Percentiles rank a stretch among this genome's conserved stretches.
Conservation (phyloP, 2,888 invertebrate genomes). For the Bhutanitis thaidina region DNA sequence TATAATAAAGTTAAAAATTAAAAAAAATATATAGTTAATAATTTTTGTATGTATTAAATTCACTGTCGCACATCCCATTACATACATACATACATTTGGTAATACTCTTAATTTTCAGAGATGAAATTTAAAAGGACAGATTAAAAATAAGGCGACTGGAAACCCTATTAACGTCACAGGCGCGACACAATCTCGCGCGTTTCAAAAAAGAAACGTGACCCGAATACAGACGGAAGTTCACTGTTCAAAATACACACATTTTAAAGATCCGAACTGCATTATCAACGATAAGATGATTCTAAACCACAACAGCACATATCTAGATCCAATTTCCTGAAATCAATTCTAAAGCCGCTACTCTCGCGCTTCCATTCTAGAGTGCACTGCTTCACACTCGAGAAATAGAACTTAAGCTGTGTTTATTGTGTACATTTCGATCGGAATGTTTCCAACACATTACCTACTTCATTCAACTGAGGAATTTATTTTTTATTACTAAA, state of each 20-base stretch:
- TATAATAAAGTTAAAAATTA: too few species aligned
- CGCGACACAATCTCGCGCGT: slow-evolving; percentile 42
- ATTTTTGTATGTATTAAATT: too few species aligned
- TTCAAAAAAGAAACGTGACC: slow-evolving; percentile 77
- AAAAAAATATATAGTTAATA: too few species aligned
- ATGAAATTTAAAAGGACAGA: neutral
- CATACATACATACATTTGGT: too few species aligned
- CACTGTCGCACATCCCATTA: too few species aligned
- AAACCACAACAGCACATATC: neutral
- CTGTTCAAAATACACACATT: slow-evolving; percentile 52
- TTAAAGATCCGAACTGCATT: slow-evolving; percentile 52
- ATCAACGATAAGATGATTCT: neutral
- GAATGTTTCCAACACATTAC: slow-evolving; percentile 22
- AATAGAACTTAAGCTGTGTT: slow-evolving; percentile 40
- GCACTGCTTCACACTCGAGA: slow-evolving; percentile 49
- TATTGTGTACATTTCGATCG: slow-evolving; percentile 33
- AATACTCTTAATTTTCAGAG: too few species aligned
- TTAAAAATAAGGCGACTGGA: slow-evolving; percentile 10
- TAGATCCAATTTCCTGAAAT: slow-evolving; percentile 13
- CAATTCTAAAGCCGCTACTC: slow-evolving; percentile 25
- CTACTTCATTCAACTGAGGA: neutral
- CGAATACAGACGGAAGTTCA: slow-evolving; percentile 75
- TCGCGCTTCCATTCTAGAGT: slow-evolving; percentile 44
- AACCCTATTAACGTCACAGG: slow-evolving; percentile 36
- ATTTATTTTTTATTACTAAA: neutral